Percentiles rank a stretch among this genome's conserved stretches.
These are phyloP conservation scores for Mercenaria mercenaria DNA, from an alignment of 1,140 invertebrate genomes.

Conservation along the genomic window DNA sequence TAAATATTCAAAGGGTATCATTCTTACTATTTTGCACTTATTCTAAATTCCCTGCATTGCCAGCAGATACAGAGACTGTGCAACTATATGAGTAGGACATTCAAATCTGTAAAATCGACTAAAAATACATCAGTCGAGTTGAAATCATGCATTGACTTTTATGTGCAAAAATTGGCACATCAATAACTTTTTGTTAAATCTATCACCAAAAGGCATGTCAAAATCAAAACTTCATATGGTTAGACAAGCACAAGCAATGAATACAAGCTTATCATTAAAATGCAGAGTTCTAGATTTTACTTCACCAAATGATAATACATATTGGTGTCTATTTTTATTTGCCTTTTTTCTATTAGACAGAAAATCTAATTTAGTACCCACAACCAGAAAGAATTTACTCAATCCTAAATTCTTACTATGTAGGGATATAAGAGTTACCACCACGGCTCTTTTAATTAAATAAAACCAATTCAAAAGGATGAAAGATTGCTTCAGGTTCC, in stretches of 20 bases:
- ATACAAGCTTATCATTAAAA: background rate
- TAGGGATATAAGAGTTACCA: too few species aligned
- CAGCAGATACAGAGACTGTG: background rate
- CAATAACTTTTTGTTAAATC: background rate
- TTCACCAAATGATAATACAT: background rate
- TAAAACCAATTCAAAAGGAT: background rate
- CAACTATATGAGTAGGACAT: background rate
- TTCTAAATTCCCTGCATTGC: background rate
- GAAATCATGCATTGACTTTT: background rate
- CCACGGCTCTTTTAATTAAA: background rate
- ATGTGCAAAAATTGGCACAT: background rate
- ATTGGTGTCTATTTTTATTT: background rate
- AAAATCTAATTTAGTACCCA: background rate
- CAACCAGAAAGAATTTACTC: background rate
- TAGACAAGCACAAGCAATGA: background rate
- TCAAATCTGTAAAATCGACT: background rate
- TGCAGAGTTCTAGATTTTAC: background rate
- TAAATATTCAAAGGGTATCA: background rate
- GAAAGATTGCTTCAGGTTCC: background rate
- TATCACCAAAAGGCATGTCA: too few species aligned
- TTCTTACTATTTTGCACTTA: background rate
- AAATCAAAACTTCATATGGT: background rate
- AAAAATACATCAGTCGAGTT: conserved; percentile 4
- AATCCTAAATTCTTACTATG: too few species aligned
- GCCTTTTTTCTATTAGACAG: background rate